These are phyloP conservation scores for Propithecus perrieri DNA, from an alignment of 2,797 vertebrate genomes.

Conservation along the genomic window DNA sequence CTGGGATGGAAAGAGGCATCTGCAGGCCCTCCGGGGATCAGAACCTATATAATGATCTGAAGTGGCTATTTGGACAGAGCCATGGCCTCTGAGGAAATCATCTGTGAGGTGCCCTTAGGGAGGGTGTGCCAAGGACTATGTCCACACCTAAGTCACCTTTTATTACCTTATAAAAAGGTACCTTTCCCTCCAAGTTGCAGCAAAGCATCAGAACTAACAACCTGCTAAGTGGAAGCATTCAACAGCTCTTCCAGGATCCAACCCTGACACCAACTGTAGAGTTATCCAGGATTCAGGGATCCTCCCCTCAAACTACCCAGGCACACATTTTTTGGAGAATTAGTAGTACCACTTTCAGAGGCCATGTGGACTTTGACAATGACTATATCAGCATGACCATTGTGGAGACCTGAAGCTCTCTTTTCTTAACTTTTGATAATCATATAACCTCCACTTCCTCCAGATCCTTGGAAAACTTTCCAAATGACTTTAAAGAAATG, in stretches of 20 bases:
- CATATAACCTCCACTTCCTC: background rate
- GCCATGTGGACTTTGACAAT: background rate
- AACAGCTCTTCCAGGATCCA: background rate
- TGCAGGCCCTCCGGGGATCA: background rate
- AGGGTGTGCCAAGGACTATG: background rate
- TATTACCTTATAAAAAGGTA: background rate
- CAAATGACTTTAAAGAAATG: background rate
- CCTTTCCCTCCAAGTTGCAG: background rate
- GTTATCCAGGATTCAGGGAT: accelerated
- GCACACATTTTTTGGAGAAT: background rate
- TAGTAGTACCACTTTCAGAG: no score
- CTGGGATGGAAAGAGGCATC: background rate
- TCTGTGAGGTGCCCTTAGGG: background rate
- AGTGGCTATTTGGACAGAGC: background rate
- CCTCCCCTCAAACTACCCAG: background rate
- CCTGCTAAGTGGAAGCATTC: background rate
- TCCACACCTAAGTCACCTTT: background rate
- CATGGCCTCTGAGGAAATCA: background rate
- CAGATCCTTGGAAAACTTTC: background rate
- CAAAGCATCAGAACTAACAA: background rate
- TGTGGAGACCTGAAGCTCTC: background rate
- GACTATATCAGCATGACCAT: background rate
- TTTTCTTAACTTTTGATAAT: background rate
- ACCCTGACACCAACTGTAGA: accelerated
- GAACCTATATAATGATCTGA: accelerated